These are phyloP conservation scores for Ferrisia virgata DNA, from an alignment of 2,888 invertebrate species.

Conservation along the genomic window DNA sequence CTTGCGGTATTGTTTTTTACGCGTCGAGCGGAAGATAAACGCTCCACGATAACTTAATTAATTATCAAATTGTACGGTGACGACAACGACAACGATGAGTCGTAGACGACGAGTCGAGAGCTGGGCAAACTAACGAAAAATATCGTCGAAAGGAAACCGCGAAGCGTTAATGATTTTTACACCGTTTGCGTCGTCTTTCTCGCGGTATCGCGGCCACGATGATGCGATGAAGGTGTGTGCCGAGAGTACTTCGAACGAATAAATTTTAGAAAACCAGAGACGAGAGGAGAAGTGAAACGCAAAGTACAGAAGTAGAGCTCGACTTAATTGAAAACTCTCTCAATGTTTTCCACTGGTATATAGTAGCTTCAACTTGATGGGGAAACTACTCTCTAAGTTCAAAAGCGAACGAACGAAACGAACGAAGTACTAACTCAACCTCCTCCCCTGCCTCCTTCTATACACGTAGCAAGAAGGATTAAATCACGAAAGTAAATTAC, in stretches of 20 bases:
- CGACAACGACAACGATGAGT: no score
- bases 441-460: not conserved
- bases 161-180: not conserved
- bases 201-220: not conserved
- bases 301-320: no score
- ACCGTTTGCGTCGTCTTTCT: not conserved
- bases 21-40: not conserved
- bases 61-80: not conserved
- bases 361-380: no score
- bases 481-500: not conserved
- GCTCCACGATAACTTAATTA: not conserved
- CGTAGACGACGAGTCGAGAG: not conserved
- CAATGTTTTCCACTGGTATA: not conserved
- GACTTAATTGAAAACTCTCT: not conserved
- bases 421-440: no score
- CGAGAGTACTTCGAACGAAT: not conserved
- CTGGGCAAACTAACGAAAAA: not conserved
- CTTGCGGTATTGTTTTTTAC: not conserved
- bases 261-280: not conserved
- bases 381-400: no score
- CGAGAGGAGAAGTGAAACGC: not conserved
- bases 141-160: not conserved
- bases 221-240: not conserved
- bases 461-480: not conserved
- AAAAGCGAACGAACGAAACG: no score